phyloP scores from a whole-genome alignment of 2,113 vertebrate species.

The Mungos mungo region DNA sequence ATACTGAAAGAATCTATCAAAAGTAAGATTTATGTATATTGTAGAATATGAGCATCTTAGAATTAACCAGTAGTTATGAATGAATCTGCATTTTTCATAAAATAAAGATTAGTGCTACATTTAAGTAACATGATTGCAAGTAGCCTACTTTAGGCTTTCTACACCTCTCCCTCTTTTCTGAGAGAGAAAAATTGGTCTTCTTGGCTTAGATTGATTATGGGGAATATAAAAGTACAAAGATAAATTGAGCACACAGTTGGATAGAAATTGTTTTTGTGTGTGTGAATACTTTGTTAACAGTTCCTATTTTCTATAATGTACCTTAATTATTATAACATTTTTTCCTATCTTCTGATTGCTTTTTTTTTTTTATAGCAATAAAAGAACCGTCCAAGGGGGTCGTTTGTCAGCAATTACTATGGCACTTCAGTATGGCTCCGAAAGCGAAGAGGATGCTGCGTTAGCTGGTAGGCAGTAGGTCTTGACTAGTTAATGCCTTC shows the following conservation, averaged over 20 bases:
- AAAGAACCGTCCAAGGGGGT: constrained; percentile 94
- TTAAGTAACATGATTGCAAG: constrained; percentile 24
- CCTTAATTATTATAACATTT: neutral
- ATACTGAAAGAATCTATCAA: constrained; percentile 16
- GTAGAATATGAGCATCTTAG: constrained; percentile 26
- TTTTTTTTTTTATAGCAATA: constrained; percentile 88
- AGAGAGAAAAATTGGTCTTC: constrained; percentile 1
- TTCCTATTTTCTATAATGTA: constrained; percentile 23
- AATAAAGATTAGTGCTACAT: neutral
- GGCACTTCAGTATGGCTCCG: constrained; percentile 97
- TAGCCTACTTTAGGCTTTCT: neutral
- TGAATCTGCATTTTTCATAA: constrained; percentile 39
- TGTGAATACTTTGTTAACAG: constrained; percentile 27
- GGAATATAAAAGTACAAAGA: neutral
- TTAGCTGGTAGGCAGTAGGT: constrained; percentile 89
- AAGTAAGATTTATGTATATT: constrained; percentile 42
- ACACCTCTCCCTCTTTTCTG: neutral
- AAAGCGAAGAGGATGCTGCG: constrained; percentile 97
- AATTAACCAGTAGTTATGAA: constrained; percentile 17
- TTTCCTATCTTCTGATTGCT: constrained; percentile 54
- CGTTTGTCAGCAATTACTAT: constrained; percentile 98
- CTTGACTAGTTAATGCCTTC: neutral
- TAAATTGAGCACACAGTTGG: constrained; percentile 23
- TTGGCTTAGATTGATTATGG: constrained; percentile 17
- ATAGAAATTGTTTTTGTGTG: constrained; percentile 30